phyloP scores from a whole-genome alignment of 2,113 vertebrate genomes.

The Ovis canadensis region DNA sequence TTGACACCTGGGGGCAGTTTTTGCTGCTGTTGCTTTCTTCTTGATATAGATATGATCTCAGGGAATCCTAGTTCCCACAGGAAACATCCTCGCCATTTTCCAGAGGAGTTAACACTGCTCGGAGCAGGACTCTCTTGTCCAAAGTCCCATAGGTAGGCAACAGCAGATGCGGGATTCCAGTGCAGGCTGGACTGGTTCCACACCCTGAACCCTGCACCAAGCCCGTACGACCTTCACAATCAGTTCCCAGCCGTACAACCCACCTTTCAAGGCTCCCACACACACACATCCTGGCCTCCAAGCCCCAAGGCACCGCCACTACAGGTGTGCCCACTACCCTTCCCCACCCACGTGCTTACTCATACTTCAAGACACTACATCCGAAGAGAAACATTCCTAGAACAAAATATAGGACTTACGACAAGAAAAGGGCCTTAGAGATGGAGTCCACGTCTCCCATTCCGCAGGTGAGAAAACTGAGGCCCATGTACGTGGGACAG shows the following conservation, averaged over 20 bases:
- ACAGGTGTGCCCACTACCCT: fast-evolving
- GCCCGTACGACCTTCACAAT: neutral
- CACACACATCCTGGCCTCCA: too few relatives aligned
- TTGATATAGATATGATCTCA: fast-evolving
- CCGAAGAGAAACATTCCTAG: neutral
- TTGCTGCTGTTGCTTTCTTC: neutral
- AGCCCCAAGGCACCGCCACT: neutral
- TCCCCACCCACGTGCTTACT: too few relatives aligned
- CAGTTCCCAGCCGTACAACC: neutral
- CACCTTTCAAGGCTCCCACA: neutral
- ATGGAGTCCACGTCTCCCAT: neutral
- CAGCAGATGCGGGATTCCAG: fast-evolving
- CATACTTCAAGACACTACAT: neutral
- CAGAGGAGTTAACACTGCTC: neutral
- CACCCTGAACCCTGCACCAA: neutral
- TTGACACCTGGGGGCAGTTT: fast-evolving
- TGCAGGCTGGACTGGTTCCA: neutral
- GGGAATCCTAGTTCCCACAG: neutral
- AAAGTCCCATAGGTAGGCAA: neutral
- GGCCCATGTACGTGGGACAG: fast-evolving
- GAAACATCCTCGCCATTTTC: neutral
- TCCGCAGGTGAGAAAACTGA: neutral
- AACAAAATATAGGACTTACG: neutral
- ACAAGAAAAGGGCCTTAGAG: neutral
- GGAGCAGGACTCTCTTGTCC: neutral